These are phyloP conservation scores for Sternarchorhynchus goeldii DNA, from an alignment of 2,797 vertebrate species.

Conservation along the genomic window DNA sequence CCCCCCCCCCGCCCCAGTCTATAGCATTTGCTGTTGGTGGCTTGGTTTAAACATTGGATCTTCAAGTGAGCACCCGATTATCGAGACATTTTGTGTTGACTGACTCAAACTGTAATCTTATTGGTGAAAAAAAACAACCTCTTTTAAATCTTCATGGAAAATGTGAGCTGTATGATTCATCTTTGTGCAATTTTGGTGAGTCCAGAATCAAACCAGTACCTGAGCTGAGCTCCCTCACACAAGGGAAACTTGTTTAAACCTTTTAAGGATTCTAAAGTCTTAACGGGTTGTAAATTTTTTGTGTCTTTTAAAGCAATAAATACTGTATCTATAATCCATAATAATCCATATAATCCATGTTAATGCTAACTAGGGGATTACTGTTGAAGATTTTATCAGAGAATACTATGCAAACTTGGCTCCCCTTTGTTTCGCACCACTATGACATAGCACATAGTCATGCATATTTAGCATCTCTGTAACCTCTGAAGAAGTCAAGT, in stretches of 20 bases:
- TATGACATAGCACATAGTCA: neutral
- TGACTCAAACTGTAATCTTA: neutral
- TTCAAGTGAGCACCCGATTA: conserved; percentile 49
- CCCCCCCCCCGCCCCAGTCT: neutral
- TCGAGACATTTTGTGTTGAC: conserved; percentile 23
- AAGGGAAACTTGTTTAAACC: neutral
- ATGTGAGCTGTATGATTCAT: neutral
- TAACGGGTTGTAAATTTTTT: neutral
- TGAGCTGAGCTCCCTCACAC: neutral
- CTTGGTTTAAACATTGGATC: conserved; percentile 49
- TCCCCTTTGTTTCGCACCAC: neutral
- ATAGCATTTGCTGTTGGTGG: conserved; percentile 43
- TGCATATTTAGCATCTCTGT: neutral
- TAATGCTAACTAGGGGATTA: neutral
- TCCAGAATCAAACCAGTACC: neutral
- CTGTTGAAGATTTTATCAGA: neutral
- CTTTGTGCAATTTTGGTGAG: neutral
- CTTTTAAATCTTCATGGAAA: conserved; percentile 11
- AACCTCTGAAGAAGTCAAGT: conserved; percentile 24
- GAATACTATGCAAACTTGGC: neutral
- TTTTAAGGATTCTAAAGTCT: neutral
- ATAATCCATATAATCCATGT: neutral
- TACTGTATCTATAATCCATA: no score
- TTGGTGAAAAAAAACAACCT: neutral
- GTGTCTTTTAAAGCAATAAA: no score